Base-by-base conservation (phyloP, 2,113 vertebrate genomes). In the Grantiella picta region DNA sequence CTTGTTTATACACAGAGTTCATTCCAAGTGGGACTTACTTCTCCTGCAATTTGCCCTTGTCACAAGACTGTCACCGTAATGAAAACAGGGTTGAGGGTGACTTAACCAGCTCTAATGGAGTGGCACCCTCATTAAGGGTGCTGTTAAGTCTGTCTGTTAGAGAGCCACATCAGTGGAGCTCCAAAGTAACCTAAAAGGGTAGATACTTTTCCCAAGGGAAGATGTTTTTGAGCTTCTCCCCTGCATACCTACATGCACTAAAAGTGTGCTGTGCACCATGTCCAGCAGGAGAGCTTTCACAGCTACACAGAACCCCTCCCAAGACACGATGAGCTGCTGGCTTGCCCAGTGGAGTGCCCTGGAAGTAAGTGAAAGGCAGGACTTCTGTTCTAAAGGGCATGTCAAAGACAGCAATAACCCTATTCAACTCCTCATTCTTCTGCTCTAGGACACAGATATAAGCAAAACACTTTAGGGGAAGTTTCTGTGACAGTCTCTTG, bases 61-160 rank as follows among this genome's bases (percentile, higher is more conserved):
- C 94, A 96, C 75, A 91, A 72, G 75, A 86, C 85, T 93, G 96
- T 94, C 92, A 94, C 94, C 0, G 0, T 95, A 95, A 94, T 92
- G 95, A 95, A 94, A 91, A 81, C 76, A 92, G n/a, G 93, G 96
- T 92, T 96, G 92, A 95, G 94, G 95, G 92, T 94, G 88, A 92
- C 65, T 96, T 95, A 94, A 90, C 92, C 90, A 86, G 86, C 88
- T 92, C 82, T 96, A 95, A 96, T 94, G 79, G 95, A 96, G 60
- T 90, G 60, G 89, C 86, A 90, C 76, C 35, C 88, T 92, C 92
- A 90, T 94, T 97, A 94, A 56, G 17, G 94, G 80, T 83, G 76
- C 82, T 92, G 80, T 92, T 94, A 93, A 90, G 49, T 81, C 76
- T 93, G 82, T 80, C 87, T 87, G 40, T 86, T 70, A 86, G 86